phyloP scores from a whole-genome alignment of 2,888 invertebrate genomes.

The Pilophorus perplexus region DNA sequence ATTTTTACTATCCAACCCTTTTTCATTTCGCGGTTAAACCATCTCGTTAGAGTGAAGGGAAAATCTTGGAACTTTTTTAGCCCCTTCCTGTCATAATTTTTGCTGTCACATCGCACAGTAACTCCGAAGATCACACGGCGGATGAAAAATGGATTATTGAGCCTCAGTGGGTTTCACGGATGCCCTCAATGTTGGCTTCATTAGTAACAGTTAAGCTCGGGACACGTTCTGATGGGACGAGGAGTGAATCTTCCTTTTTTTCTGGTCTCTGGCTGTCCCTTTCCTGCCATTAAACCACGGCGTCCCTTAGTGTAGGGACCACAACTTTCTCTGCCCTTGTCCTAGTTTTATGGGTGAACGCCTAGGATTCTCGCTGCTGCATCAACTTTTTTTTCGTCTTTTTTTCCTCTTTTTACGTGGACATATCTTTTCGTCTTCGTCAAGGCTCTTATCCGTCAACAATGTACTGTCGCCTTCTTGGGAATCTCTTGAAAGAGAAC shows the following conservation, averaged over 20 bases:
- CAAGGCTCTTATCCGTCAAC: not conserved
- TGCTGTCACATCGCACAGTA: too few relatives aligned
- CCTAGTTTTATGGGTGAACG: conserved; percentile 14
- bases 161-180: conserved; percentile 2
- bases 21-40: too few relatives aligned
- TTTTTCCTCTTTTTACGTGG: conserved; percentile 17
- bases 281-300: not conserved
- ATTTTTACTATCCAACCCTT: too few relatives aligned
- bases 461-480: not conserved
- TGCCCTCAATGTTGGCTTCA: conserved; percentile 30
- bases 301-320: conserved; percentile 17
- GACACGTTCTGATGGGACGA: not conserved
- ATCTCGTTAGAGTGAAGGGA: too few relatives aligned
- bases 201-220: conserved; percentile 14
- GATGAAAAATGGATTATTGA: conserved; percentile 37
- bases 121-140: too few relatives aligned
- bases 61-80: too few relatives aligned
- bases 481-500: too few relatives aligned
- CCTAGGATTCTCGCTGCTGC: conserved; percentile 2
- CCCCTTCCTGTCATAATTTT: too few relatives aligned
- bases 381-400: conserved; percentile 1
- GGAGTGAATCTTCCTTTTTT: not conserved
- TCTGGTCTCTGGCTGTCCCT: not conserved
- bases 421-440: conserved; percentile 27
- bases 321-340: conserved; percentile 29